These are phyloP conservation scores for Atta cephalotes DNA, from an alignment of 1,140 invertebrate species.

Conservation along the genomic window DNA sequence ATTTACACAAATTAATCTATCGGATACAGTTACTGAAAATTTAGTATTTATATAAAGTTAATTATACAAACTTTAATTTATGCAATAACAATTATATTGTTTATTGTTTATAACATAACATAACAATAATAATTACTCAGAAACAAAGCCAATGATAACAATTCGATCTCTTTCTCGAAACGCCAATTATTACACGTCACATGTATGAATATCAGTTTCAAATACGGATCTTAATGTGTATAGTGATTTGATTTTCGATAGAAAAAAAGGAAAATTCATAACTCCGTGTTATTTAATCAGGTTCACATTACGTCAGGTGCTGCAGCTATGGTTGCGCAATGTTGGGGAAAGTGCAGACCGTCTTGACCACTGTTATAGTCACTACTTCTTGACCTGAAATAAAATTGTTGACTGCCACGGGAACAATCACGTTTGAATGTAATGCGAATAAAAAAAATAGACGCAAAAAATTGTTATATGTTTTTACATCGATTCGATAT, in stretches of 20 bases:
- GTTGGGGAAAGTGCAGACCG: conserved; percentile 78
- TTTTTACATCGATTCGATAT: neutral
- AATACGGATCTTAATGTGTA: neutral
- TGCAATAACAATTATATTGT: neutral
- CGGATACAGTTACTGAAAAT: neutral
- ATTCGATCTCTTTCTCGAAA: neutral
- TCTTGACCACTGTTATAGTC: conserved; percentile 77
- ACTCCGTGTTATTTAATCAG: conserved; percentile 79
- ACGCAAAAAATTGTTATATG: neutral
- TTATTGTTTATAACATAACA: neutral
- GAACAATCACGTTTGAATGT: conserved; percentile 19
- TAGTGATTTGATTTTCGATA: conserved; percentile 50
- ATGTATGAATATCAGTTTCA: neutral
- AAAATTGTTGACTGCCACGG: conserved; percentile 65
- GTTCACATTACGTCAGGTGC: conserved; percentile 79
- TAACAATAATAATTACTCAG: neutral
- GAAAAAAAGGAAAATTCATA: conserved; percentile 66
- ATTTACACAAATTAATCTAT: neutral
- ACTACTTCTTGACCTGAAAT: conserved; percentile 78
- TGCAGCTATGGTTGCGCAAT: conserved; percentile 78
- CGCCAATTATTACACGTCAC: neutral
- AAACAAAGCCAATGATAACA: neutral
- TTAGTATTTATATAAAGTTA: neutral
- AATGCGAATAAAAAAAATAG: neutral
- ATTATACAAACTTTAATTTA: neutral